Evolutionary conservation across 2,113 vertebrate genomes (phyloP).

Genomic region (Anolis carolinensis): DNA sequence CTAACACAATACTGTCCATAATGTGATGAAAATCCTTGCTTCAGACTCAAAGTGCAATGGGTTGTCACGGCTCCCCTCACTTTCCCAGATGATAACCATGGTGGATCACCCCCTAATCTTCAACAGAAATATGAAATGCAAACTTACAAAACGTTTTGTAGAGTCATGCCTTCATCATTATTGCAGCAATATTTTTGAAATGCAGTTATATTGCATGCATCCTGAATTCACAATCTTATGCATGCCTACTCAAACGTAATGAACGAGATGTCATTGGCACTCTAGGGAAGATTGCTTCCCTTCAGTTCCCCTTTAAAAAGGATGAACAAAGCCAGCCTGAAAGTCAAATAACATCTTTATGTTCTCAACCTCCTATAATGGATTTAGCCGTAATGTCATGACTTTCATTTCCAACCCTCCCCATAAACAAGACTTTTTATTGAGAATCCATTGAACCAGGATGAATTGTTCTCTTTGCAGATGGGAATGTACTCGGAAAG

Average conservation of each 20-base stretch:
- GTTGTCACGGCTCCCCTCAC: neutral
- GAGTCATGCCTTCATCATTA: too few relatives aligned
- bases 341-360: neutral
- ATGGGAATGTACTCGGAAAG: slow-evolving; percentile 42
- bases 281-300: too few relatives aligned
- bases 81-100: too few relatives aligned
- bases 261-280: too few relatives aligned
- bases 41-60: neutral
- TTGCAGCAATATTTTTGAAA: neutral
- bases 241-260: neutral
- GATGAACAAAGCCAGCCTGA: slow-evolving; percentile 1
- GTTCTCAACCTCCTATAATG: neutral
- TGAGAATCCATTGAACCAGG: neutral
- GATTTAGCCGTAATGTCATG: neutral
- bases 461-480: slow-evolving; percentile 29
- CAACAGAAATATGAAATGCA: too few relatives aligned
- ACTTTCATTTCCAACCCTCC: neutral
- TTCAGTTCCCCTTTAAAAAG: neutral
- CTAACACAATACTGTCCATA: too few relatives aligned
- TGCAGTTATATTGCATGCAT: neutral
- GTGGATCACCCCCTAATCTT: too few relatives aligned
- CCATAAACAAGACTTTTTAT: slow-evolving; percentile 21
- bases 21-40: neutral
- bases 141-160: too few relatives aligned
- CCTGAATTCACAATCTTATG: neutral